A percentile compares a stretch with the other conserved stretches of the same genome.
phyloP scores from a whole-genome alignment of 2,888 invertebrate species.

The Quadroppia sp. region DNA sequence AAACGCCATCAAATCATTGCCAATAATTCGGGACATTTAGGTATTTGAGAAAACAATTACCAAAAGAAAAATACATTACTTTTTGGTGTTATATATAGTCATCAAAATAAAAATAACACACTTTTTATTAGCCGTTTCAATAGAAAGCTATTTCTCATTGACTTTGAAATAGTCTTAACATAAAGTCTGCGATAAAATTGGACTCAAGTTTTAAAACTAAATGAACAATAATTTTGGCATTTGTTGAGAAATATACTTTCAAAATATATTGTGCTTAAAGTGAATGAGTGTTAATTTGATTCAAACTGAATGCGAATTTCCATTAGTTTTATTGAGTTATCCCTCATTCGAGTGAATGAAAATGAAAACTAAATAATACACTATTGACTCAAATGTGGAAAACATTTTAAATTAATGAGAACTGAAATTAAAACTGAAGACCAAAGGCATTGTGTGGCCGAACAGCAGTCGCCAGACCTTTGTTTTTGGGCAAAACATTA shows the following conservation, averaged over 20 bases:
- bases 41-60: not conserved
- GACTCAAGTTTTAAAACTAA: too few relatives aligned
- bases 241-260: too few relatives aligned
- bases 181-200: too few relatives aligned
- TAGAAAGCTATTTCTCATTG: not conserved
- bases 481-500: too few relatives aligned
- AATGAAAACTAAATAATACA: too few relatives aligned
- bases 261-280: not conserved
- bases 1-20: not conserved
- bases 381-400: too few relatives aligned
- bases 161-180: too few relatives aligned
- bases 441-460: not conserved
- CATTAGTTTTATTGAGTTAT: conserved; percentile 16
- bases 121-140: not conserved
- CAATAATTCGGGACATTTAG: not conserved
- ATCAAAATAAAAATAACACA: not conserved
- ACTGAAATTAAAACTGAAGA: too few relatives aligned
- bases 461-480: too few relatives aligned
- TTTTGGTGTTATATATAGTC: not conserved
- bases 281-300: conserved; percentile 15
- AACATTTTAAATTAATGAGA: too few relatives aligned
- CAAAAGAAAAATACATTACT: not conserved
- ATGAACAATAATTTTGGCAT: too few relatives aligned
- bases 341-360: not conserved
- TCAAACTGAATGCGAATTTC: conserved; percentile 7